These are phyloP conservation scores for Epinephelus lanceolatus DNA, from an alignment of 2,113 vertebrate genomes.

Conservation along the genomic window DNA sequence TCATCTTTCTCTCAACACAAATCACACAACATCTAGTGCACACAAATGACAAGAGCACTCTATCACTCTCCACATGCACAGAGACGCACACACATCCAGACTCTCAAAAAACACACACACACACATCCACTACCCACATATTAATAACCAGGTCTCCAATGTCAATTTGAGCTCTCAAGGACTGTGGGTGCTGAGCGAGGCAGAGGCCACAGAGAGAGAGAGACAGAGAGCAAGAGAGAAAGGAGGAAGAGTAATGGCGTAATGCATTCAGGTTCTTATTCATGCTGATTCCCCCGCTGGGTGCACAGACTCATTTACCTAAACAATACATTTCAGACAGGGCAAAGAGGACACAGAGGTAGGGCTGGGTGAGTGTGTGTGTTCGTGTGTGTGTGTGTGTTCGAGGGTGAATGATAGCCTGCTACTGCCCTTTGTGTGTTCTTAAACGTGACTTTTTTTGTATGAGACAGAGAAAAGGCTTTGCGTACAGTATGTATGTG, in stretches of 20 bases:
- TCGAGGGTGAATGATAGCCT: slow-evolving; percentile 43
- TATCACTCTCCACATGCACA: slow-evolving; percentile 38
- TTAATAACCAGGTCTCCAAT: slow-evolving; percentile 78
- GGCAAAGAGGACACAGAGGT: slow-evolving; percentile 71
- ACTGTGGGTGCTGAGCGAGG: slow-evolving; percentile 72
- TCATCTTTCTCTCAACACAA: slow-evolving; percentile 49
- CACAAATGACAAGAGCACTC: slow-evolving; percentile 61
- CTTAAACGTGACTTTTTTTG: slow-evolving; percentile 5
- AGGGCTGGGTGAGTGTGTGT: slow-evolving; percentile 29
- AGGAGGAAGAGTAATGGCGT: slow-evolving; percentile 66
- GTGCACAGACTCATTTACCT: slow-evolving; percentile 79
- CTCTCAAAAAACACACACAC: background rate
- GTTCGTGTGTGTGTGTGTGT: slow-evolving; percentile 1
- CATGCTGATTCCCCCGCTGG: slow-evolving; percentile 76
- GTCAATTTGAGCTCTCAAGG: slow-evolving; percentile 81
- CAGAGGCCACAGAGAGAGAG: slow-evolving; percentile 66
- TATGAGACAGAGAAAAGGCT: slow-evolving; percentile 22
- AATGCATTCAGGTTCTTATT: slow-evolving; percentile 78
- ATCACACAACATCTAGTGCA: slow-evolving; percentile 54
- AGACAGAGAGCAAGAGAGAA: slow-evolving; percentile 14
- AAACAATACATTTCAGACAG: slow-evolving; percentile 79
- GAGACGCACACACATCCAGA: slow-evolving; percentile 8
- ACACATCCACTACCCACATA: slow-evolving; percentile 56
- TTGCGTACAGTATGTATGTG: slow-evolving; percentile 1
- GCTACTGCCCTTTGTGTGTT: slow-evolving; percentile 41